Percentiles rank a stretch among this genome's conserved stretches.
Conservation (phyloP, 2,888 invertebrate genomes). For the Carcina quercana region DNA sequence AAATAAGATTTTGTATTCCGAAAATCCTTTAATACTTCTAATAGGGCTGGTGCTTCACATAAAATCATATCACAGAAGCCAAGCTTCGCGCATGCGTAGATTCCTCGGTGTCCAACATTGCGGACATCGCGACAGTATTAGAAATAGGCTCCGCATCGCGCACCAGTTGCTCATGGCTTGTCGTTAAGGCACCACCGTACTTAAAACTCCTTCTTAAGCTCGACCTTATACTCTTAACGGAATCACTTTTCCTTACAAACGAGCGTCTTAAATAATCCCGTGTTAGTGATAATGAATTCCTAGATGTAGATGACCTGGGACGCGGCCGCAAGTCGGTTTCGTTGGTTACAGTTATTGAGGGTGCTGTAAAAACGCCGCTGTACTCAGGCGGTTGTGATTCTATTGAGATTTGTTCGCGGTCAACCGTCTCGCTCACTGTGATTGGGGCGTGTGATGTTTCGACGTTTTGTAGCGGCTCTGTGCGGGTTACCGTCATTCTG, state of each 20-base stretch:
- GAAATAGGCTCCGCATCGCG: slow-evolving; percentile 77
- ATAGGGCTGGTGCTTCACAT: background rate
- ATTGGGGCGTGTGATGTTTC: slow-evolving; percentile 53
- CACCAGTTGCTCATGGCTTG: slow-evolving; percentile 76
- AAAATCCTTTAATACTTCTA: too few relatives aligned
- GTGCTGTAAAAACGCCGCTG: slow-evolving; percentile 34
- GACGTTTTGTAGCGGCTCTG: slow-evolving; percentile 31
- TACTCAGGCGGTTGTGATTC: slow-evolving; percentile 37
- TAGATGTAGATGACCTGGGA: slow-evolving; percentile 36
- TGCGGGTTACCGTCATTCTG: slow-evolving; percentile 52
- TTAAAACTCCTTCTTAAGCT: slow-evolving; percentile 57
- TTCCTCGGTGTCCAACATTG: slow-evolving; percentile 41
- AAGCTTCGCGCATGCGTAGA: slow-evolving; percentile 38
- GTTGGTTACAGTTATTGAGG: slow-evolving; percentile 45
- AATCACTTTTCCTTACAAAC: slow-evolving; percentile 57
- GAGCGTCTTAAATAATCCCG: slow-evolving; percentile 53
- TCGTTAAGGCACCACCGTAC: slow-evolving; percentile 53
- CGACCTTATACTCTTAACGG: slow-evolving; percentile 56
- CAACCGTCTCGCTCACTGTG: slow-evolving; percentile 58
- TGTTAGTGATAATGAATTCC: slow-evolving; percentile 47
- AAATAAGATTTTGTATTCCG: too few relatives aligned
- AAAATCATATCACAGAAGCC: slow-evolving; percentile 53
- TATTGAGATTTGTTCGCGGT: slow-evolving; percentile 28
- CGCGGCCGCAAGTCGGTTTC: slow-evolving; percentile 37
- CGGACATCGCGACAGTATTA: slow-evolving; percentile 63